Conservation (phyloP, 2,113 vertebrate genomes). For the Colinus virginianus region DNA sequence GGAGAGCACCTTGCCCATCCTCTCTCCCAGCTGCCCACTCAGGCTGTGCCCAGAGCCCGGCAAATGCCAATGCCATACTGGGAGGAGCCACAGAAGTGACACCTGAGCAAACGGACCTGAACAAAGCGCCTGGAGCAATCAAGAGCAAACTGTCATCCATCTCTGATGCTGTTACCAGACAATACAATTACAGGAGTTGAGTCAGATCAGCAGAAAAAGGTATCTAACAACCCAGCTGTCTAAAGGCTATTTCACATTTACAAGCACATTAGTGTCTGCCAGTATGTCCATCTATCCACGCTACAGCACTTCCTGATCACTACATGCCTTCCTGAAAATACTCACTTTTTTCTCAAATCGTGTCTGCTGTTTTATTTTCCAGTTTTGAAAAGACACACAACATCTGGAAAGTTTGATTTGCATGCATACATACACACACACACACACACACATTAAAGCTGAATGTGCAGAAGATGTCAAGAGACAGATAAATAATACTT, state of each 20-base stretch:
- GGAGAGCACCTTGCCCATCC: no score
- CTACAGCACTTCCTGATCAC: neutral
- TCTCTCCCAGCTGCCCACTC: neutral
- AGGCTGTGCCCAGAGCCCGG: neutral
- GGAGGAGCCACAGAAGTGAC: neutral
- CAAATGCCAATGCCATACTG: accelerated
- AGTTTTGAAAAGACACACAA: neutral
- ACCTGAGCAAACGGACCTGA: neutral
- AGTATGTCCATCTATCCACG: neutral
- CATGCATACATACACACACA: neutral
- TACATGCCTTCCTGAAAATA: neutral
- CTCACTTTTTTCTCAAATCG: neutral
- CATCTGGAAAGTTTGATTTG: neutral
- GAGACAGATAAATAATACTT: neutral
- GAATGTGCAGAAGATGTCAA: neutral
- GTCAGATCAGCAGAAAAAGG: neutral
- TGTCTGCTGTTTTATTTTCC: neutral
- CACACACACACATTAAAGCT: neutral
- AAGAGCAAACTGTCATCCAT: accelerated
- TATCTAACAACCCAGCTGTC: neutral
- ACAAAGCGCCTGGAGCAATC: neutral
- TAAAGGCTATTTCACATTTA: neutral
- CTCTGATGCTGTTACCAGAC: neutral
- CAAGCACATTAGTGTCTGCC: neutral
- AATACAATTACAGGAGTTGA: neutral